Base-by-base conservation (phyloP, 2,797 vertebrate species). In the Okamejei kenojei region DNA sequence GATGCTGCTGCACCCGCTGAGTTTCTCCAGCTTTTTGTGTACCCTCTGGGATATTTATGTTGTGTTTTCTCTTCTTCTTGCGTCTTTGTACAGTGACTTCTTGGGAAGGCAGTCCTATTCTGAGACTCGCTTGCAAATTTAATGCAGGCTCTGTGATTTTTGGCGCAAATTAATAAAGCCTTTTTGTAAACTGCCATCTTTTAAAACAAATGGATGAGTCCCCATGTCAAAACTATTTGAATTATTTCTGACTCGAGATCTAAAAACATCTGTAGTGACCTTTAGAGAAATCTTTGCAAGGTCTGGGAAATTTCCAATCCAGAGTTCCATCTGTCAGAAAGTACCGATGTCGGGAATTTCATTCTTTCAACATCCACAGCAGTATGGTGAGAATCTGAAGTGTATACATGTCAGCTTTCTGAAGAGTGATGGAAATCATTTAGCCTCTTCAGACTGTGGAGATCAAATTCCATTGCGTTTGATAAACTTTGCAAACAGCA, bases 251-350 rank as follows among this genome's bases (percentile, higher is more conserved):
- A 9, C 26, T 63, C n/a, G n/a, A 86, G 7, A 68, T 35, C 63
- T 5, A 4, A 21, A 9, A 32, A 32, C 15, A 35, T 32, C 19
- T 35, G 21, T 23, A 21, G n/a, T 21, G 84, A 88, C 84, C n/a
- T 32, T 88, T 88, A 86, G n/a, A 35, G 84, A 26, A 68, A 32
- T 68, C n/a, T 88, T 88, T 65, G 8, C 29, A 88, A 35, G 84
- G 84, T 35, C 84, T 88, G 84, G 61, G n/a, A 88, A 88, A 88
- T 88, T 35, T 88, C 84, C 84, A 88, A 68, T 0, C 61, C 1
- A 21, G n/a, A 88, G 84, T 68, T 21, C 63, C 63, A 35, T n/a
- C 61, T 88, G 84, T 88, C 61, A 88, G 61, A 88, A n/a, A 68
- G 35, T 92, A 54, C 35, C 13, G 38, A 92, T 45, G 71, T 92